A percentile compares a stretch with the other conserved stretches of the same genome.
phyloP scores from a whole-genome alignment of 2,888 invertebrate genomes.

The Notodonta dromedarius region DNA sequence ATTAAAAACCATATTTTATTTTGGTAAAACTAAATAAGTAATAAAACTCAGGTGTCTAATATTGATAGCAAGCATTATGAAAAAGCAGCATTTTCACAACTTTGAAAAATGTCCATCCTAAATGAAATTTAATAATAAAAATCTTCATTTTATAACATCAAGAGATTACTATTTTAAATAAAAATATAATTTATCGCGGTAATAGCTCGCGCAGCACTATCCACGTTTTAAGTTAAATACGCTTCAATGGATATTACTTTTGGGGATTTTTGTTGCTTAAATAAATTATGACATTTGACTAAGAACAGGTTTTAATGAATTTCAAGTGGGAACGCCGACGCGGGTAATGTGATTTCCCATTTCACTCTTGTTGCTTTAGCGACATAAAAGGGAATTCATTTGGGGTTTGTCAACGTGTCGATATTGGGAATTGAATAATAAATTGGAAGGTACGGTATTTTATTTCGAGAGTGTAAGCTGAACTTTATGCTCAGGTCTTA shows the following conservation, averaged over 20 bases:
- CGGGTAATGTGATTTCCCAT: constrained; percentile 65
- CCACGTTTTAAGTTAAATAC: constrained; percentile 67
- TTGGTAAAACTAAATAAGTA: too few relatives aligned
- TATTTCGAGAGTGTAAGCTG: constrained; percentile 18
- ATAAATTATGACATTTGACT: constrained; percentile 81
- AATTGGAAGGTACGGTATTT: constrained; percentile 31
- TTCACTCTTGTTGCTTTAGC: constrained; percentile 59
- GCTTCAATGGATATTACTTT: constrained; percentile 81
- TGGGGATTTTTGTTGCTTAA: constrained; percentile 79
- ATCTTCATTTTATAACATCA: constrained; percentile 6
- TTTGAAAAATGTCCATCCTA: too few relatives aligned
- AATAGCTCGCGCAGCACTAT: constrained; percentile 35
- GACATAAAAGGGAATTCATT: constrained; percentile 71
- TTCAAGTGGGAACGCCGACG: constrained; percentile 60
- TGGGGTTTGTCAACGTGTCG: constrained; percentile 55
- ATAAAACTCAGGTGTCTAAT: too few relatives aligned
- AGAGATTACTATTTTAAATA: neutral
- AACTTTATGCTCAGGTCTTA: constrained; percentile 3
- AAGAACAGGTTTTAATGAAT: constrained; percentile 81
- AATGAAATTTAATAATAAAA: constrained; percentile 14
- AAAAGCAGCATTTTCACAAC: too few relatives aligned
- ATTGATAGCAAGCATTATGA: too few relatives aligned
- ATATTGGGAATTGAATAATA: constrained; percentile 46
- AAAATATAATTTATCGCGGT: constrained; percentile 15
- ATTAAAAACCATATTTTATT: too few relatives aligned